Evolutionary conservation across 2,888 invertebrate genomes (phyloP), one percentile per base, ranked within the genome.

Genomic region (Biston stratarius): DNA sequence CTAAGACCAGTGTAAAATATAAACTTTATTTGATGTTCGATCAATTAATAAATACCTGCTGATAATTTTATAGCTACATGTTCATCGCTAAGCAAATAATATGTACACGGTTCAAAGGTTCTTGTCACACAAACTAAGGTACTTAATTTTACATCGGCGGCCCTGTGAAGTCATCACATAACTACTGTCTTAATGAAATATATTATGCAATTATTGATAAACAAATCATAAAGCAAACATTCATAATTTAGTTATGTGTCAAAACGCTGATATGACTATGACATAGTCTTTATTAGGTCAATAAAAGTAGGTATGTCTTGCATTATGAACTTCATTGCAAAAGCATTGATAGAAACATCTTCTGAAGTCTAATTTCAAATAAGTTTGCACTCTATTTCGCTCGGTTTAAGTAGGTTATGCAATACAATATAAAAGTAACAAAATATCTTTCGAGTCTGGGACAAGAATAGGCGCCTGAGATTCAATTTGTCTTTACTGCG

Each of bases 201-300:
- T 44, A 68, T 69, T 70, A 69, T 74, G 78, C 76, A 83, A 81
- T 80, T 77, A 74, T 72, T 70, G 74, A 80, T 77, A 79, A 81
- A 81, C 81, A 84, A 81, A 81, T 82, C 79, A 79, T 83, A 82
- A 80, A 83, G 68, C 73, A 79, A 74, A 79, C 74, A 79, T 78
- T 59, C 77, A 79, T 78, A 83, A 83, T 82, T 87, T 80, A 82
- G 82, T 81, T 79, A 83, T 78, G 72, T 85, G 82, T 88, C 79
- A 79, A 82, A 86, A 83, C 79, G 85, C 83, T 87, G 87, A 88
- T 88, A 84, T 70, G 82, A 78, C 78, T 77, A 73, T 82, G 79
- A 79, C 78, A 75, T 77, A 76, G 76, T 77, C 76, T 76, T 85
- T 87, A 88, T 84, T 90, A 75, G 91, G 89, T 89, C 90, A 87